Base-by-base conservation (phyloP, 2,113 vertebrate species). In the Oryzias celebensis region DNA sequence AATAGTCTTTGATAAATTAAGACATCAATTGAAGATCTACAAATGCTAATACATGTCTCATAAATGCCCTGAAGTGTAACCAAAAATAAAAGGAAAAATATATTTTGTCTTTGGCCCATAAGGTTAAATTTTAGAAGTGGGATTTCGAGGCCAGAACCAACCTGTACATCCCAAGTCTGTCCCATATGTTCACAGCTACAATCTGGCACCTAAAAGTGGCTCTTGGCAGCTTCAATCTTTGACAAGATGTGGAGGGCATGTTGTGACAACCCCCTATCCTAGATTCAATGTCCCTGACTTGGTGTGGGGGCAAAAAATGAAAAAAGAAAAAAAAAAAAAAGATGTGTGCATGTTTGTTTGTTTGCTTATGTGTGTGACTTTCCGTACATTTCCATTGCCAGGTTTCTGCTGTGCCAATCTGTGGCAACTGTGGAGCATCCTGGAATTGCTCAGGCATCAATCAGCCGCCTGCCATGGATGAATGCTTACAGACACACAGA, bases 371-470 rank as follows among this genome's bases (percentile, higher is more conserved):
- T 68, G 57, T 70, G 60, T 58, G 69, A 44, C 56, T 71, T 58
- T 57, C 10, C 0, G 26, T 61, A 58, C 20, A 26, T 24, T 73
- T 60, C 20, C 14, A 20, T 16, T 73, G 85, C 87, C 85, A 87
- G 80, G 58, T 81, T 84, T 81, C 82, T 28, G 36, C 82, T 81
- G 85, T 73, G 82, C 77, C 84, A 85, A 86, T 87, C 84, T 89
- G 84, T 87, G 81, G 68, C 80, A 65, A 66, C 87, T 76, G 66
- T 31, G 65, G 80, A 80, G 83, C 76, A 80, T 78, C 82, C 71
- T 71, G 82, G 73, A 80, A 72, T 57, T 65, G 71, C 82, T 72
- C 77, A 61, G 71, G 80, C 78, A 87, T 89, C 85, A 82, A 86
- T 89, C 87, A 89, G 71, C 71, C 26, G 20, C 68, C 70, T 70